phyloP scores from a whole-genome alignment of 2,797 vertebrate species.

The Smutsia gigantea region DNA sequence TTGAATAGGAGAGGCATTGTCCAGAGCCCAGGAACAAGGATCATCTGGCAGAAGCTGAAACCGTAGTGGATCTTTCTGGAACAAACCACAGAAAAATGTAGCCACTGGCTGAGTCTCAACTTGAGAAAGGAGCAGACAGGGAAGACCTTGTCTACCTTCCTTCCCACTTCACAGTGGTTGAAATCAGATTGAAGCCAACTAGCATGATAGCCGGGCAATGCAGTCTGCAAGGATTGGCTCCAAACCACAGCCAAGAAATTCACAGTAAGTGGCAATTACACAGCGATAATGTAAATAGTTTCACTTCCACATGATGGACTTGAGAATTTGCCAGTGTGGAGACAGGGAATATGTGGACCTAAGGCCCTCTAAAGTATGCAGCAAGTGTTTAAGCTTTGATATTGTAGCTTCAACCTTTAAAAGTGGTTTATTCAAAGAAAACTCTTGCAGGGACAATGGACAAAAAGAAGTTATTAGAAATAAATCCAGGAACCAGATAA shows the following conservation, averaged over 20 bases:
- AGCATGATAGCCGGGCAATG: neutral
- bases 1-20: neutral
- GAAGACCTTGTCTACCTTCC: neutral
- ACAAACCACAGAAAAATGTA: neutral
- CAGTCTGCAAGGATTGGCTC: fast-evolving
- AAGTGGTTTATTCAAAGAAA: neutral
- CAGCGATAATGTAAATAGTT: neutral
- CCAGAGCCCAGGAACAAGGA: neutral
- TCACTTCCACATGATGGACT: neutral
- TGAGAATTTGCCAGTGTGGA: neutral
- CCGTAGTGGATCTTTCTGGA: neutral
- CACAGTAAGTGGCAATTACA: neutral
- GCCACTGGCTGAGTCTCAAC: neutral
- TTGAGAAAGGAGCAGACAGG: neutral
- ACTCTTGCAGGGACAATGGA: neutral
- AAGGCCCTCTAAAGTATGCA: neutral
- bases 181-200: neutral
- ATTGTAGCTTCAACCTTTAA: neutral
- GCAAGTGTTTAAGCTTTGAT: neutral
- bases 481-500: neutral
- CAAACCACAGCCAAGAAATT: neutral
- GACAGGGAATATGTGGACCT: neutral
- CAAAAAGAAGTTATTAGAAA: neutral
- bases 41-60: neutral
- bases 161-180: neutral